Base-by-base conservation (phyloP, 2,888 invertebrate species). In the Dicroscelio sp. region DNA sequence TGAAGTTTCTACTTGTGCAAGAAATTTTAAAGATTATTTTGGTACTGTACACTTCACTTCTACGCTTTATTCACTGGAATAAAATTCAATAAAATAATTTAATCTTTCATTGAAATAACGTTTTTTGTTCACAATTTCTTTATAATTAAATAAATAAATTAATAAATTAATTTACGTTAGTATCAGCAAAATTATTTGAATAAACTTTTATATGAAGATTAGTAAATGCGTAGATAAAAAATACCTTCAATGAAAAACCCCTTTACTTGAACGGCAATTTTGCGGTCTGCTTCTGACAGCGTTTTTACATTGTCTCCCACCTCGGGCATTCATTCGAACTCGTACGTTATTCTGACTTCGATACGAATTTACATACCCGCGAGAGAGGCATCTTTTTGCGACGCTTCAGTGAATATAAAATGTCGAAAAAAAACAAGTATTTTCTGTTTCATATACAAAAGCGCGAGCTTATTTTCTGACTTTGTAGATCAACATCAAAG, bases 401-500 rank as follows among this genome's bases (percentile, higher is more conserved):
- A 25, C 23, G 52, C 48, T 67, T 69, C 38, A 55, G 84, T 85
- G 31, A 86, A 85, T 85, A 38, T 58, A 60, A 78, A 78, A 69
- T 78, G 48, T 33, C 20, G 20, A 67, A 67, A 55, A 85, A 85
- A 48, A 2, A 25, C 71, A 48, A 60, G 35, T 71, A 33, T 52
- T 76, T 78, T 71, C 71, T 71, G 86, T 71, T 55, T 30, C 30
- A 17, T 30, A 79, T 52, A 79, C 79, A 78, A 86, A 60, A 30
- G 52, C 38, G 23, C 25, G 6, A 63, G 73, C 84, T 65, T 75
- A 67, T 35, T 75, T 65, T 63, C 17, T 55, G 27, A 65, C 84
- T 75, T 67, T 75, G 84, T 65, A 75, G 55, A 75, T 84, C 84
- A 65, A 73, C 84, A 67, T 84, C 58, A 63, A 63, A 83, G 35